Evolutionary conservation across 2,888 invertebrate genomes (phyloP).

Genomic region (Magallana nippona): DNA sequence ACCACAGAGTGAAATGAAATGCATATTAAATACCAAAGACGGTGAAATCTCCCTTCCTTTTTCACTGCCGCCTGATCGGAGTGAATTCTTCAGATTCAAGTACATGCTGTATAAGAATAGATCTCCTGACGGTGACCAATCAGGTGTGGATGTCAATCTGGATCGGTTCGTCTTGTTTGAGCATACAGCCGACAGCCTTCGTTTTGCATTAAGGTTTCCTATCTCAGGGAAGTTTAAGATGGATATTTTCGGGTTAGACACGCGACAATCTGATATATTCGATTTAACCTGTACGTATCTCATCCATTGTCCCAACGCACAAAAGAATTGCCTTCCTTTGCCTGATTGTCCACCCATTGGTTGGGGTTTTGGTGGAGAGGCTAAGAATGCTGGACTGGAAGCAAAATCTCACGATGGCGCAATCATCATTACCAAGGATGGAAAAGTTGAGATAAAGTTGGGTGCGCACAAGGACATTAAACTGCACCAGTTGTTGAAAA

Average conservation of each 20-base stretch:
- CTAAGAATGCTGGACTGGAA: constrained; percentile 70
- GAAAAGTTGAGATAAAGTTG: constrained; percentile 73
- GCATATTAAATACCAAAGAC: constrained; percentile 66
- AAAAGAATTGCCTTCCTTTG: constrained; percentile 70
- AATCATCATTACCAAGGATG: constrained; percentile 73
- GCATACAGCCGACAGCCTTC: constrained; percentile 67
- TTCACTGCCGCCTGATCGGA: constrained; percentile 63
- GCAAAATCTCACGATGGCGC: constrained; percentile 73
- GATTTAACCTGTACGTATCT: constrained; percentile 77
- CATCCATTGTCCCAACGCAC: constrained; percentile 69
- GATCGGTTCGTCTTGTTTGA: constrained; percentile 76
- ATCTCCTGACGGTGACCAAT: constrained; percentile 51
- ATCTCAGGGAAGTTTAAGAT: constrained; percentile 74
- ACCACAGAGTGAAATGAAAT: constrained; percentile 64
- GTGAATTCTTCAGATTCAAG: constrained; percentile 70
- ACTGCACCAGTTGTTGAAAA: constrained; percentile 73
- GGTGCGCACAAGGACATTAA: constrained; percentile 67
- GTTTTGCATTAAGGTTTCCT: constrained; percentile 71
- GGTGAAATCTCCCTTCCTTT: constrained; percentile 73
- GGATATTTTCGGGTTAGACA: constrained; percentile 76
- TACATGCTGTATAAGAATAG: constrained; percentile 73
- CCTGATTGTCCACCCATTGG: constrained; percentile 77
- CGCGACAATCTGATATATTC: constrained; percentile 70
- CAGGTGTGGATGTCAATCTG: constrained; percentile 61
- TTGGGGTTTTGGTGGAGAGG: constrained; percentile 75